Percentiles rank a stretch among this genome's conserved stretches.
Conservation (phyloP, 1,140 invertebrate species). For the Heliconius congener region DNA sequence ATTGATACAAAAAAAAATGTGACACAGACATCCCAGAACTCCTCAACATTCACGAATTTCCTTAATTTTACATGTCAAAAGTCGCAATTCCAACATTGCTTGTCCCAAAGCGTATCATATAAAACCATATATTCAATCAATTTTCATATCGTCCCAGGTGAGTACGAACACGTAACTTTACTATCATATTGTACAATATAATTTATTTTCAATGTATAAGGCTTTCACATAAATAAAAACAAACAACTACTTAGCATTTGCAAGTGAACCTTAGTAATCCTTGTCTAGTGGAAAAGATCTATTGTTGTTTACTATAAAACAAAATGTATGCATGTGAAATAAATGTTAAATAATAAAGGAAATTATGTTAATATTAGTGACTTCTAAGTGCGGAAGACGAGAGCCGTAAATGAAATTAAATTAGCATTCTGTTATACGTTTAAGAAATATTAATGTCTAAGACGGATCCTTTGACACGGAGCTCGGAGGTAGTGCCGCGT, state of each 20-base stretch:
- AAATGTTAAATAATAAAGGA: background rate
- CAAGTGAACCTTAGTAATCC: background rate
- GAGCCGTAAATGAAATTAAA: background rate
- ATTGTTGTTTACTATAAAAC: background rate
- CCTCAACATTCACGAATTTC: background rate
- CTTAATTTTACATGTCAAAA: background rate
- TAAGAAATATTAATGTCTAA: constrained; percentile 9
- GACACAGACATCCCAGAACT: background rate
- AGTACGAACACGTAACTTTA: background rate
- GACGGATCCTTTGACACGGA: background rate
- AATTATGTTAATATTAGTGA: background rate
- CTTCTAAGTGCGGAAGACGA: background rate
- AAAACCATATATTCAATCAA: background rate
- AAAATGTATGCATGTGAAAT: background rate
- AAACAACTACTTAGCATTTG: background rate
- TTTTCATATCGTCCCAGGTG: background rate
- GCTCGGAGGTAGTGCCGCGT: background rate
- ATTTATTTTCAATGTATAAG: background rate
- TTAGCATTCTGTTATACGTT: background rate
- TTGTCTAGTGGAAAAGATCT: background rate
- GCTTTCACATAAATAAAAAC: background rate
- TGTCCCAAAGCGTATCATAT: background rate
- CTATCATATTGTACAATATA: background rate
- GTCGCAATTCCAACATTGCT: background rate
- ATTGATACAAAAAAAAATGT: background rate